A percentile compares a stretch with the other conserved stretches of the same genome.
phyloP scores from a whole-genome alignment of 23 tunicate species.

The Halocynthia roretzi region DNA sequence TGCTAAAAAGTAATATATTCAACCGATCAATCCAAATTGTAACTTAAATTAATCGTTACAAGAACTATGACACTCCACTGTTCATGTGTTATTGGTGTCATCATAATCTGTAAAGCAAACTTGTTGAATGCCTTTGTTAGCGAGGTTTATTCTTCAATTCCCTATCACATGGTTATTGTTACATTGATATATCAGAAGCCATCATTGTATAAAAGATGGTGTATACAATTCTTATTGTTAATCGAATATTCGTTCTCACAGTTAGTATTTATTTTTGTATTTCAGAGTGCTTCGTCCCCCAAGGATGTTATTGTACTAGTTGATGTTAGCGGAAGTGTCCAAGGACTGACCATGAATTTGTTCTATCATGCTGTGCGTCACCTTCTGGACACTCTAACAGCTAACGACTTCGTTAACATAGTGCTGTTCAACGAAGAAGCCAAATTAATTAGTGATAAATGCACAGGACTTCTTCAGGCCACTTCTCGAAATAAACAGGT shows the following conservation, averaged over 20 bases:
- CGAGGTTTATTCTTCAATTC: neutral
- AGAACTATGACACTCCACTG: no score
- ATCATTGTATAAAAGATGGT: no score
- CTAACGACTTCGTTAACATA: slow-evolving; percentile 68
- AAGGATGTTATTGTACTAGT: slow-evolving; percentile 68
- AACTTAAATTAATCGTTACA: no score
- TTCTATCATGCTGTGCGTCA: slow-evolving; percentile 36
- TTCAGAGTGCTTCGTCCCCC: slow-evolving; percentile 74
- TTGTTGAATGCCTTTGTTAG: no score
- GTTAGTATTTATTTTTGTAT: neutral
- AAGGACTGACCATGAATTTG: slow-evolving; percentile 52
- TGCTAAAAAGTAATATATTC: no score
- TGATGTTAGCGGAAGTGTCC: slow-evolving; percentile 74
- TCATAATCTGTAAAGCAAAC: neutral
- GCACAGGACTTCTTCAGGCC: slow-evolving; percentile 60
- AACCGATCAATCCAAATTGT: no score
- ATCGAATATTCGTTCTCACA: neutral
- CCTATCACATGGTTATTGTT: neutral
- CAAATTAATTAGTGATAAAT: slow-evolving; percentile 25
- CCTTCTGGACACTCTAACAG: slow-evolving; percentile 47
- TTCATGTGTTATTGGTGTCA: no score
- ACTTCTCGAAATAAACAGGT: slow-evolving; percentile 67
- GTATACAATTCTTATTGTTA: neutral
- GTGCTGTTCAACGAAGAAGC: slow-evolving; percentile 60
- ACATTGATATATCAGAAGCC: neutral